Base-by-base conservation (phyloP, 2,888 invertebrate species). In the Stictocephala bisonia region DNA sequence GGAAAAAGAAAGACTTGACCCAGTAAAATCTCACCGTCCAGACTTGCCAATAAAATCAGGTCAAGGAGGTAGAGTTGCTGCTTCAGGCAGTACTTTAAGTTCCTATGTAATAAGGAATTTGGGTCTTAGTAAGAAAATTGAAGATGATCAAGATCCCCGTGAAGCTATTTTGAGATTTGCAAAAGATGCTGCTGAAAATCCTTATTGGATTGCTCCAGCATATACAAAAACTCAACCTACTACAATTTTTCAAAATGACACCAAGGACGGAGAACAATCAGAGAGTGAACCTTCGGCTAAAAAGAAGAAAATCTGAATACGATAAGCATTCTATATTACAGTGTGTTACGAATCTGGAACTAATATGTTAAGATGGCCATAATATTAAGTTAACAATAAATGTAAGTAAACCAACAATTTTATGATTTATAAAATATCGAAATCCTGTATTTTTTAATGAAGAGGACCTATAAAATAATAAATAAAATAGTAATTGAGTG, bases 41-140 rank as follows among this genome's bases (percentile, higher is more conserved):
- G 95, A 95, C 83, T 84, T 95, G 53, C 95, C 95, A 0, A 95
- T 95, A 66, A 95, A 94, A 2, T 94, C 94, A 0, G 95, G 87
- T 60, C 84, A 85, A 72, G 98, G 98, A 29, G 98, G 99, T 0
- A 88, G 98, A 74, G 94, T 98, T 0, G 97, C 96, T 0, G 94
- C 95, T 0, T 96, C 97, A 27, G 97, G 97, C 1, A 96, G 96
- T 70, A 99, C 99, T 0, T 86, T 99, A 0, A 97, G 97, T 79
- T 97, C 98, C 0, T 98, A 95, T 83, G 96, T 99, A 7, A 97
- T 98, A 56, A 90, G 98, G 74, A 97, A 98, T 83, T 87, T 99
- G 71, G 99, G 98, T 0, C 86, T 97, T 7, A 96, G 96, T 81
- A 96, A 97, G 80, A 88, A 94, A 53, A 92, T 96, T 0, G 93